Evolutionary conservation across 2,888 invertebrate species (phyloP), one percentile per base, ranked within the genome.

Genomic region (Campoletis raptor): DNA sequence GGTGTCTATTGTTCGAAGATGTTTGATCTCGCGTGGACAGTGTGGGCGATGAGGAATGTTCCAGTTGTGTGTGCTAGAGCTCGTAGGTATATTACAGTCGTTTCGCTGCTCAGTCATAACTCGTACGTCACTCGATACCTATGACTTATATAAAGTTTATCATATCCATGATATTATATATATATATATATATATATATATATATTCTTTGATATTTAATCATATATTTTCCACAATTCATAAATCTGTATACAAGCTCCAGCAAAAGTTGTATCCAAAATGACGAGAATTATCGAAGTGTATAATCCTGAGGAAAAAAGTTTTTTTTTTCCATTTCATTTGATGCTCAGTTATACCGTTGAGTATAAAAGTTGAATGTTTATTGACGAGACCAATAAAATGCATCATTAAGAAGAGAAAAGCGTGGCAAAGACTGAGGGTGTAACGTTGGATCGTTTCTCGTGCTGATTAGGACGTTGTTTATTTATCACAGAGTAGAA

Each of bases 1-100:
- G 77, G 81, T 76, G 82, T 88, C 88, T 87, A 91, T 90, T 90
- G 90, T 90, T 88, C 87, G 88, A 79, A 89, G 87, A 88, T 89
- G 89, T 89, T 90, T 90, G 85, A 86, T 86, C 84, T 70, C 74
- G 78, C 45, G 70, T 69, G 82, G 82, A 82, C 82, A 69, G 80
- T 82, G 88, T 90, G 87, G 90, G 90, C 89, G 89, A 88, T 88
- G 86, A 73, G 83, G 86, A 89, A 89, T 91, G 90, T 90, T 89
- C 89, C 88, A 69, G 74, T 76, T 69, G 76, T 69, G 61, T 69
- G 73, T 42, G 24, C 66, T 57, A 66, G 69, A 64, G 24, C 74
- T 84, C 81, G 78, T 85, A 76, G 82, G 54, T 48, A 76, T 82
- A 90, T 85, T 89, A 89, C 79, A 81, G 73, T 72, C 84, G 80